phyloP scores from a whole-genome alignment of 2,888 invertebrate genomes.

The Ectropis crepuscularia region DNA sequence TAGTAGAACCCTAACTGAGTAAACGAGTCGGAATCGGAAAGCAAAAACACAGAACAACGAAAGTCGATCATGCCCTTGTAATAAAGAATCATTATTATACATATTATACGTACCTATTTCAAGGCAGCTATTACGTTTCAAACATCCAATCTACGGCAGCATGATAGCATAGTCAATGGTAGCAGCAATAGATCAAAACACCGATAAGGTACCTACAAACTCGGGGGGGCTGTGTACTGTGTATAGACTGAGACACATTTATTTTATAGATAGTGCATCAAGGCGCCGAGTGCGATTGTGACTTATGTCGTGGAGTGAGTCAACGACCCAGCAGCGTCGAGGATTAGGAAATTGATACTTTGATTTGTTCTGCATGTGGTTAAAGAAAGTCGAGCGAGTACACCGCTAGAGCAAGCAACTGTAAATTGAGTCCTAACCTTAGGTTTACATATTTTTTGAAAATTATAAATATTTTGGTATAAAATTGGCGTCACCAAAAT shows the following conservation, averaged over 20 bases:
- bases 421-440: background rate
- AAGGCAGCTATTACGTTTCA: background rate
- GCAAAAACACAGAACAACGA: background rate
- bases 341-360: slow-evolving; percentile 70
- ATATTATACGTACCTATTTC: background rate
- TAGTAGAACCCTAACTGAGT: background rate
- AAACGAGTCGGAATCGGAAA: background rate
- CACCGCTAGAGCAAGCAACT: slow-evolving; percentile 7
- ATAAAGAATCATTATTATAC: background rate
- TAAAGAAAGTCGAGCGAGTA: slow-evolving; percentile 47
- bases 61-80: background rate
- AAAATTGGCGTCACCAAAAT: too few relatives aligned
- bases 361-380: slow-evolving; percentile 55
- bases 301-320: slow-evolving; percentile 63
- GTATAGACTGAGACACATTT: slow-evolving; percentile 50
- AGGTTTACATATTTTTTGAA: background rate
- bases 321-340: slow-evolving; percentile 67
- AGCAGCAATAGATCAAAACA: slow-evolving; percentile 22
- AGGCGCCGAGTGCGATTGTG: slow-evolving; percentile 66
- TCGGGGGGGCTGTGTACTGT: slow-evolving; percentile 6
- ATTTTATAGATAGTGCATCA: slow-evolving; percentile 60
- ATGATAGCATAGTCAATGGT: background rate
- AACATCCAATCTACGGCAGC: slow-evolving; percentile 7
- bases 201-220: slow-evolving; percentile 11
- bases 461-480: too few relatives aligned